These are phyloP conservation scores for Dicrostonyx torquatus DNA, from an alignment of 2,797 vertebrate genomes.

Conservation along the genomic window DNA sequence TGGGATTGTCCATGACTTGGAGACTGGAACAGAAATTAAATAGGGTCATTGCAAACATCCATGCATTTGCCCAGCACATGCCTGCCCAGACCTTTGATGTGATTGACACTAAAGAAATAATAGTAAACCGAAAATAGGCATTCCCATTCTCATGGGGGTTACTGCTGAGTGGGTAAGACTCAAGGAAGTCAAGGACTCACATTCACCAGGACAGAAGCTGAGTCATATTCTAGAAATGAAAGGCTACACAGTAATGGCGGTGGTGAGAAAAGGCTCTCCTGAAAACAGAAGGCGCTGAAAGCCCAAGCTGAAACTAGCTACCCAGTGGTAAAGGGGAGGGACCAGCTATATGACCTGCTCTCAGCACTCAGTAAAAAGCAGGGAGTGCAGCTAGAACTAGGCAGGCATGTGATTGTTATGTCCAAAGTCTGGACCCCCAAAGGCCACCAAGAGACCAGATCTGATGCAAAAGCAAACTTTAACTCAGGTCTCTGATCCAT, in stretches of 20 bases:
- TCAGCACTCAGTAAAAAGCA: not conserved
- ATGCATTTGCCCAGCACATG: not conserved
- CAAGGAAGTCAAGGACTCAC: not conserved
- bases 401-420: no score
- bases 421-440: no score
- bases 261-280: not conserved
- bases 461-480: no score
- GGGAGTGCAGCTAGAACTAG: not conserved
- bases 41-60: constrained; percentile 6
- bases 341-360: not conserved
- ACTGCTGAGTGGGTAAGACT: not conserved
- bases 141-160: not conserved
- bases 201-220: not conserved
- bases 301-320: not conserved
- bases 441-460: no score
- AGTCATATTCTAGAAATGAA: not conserved
- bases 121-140: not conserved
- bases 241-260: not conserved
- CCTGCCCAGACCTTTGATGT: not conserved
- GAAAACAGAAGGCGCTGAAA: not conserved
- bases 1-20: constrained; percentile 9
- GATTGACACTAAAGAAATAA: not conserved
- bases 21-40: constrained; percentile 53
- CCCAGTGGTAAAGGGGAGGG: not conserved
- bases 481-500: no score